Percentiles rank a stretch among this genome's conserved stretches.
phyloP scores from a whole-genome alignment of 2,797 vertebrate genomes.

The Morus bassanus region DNA sequence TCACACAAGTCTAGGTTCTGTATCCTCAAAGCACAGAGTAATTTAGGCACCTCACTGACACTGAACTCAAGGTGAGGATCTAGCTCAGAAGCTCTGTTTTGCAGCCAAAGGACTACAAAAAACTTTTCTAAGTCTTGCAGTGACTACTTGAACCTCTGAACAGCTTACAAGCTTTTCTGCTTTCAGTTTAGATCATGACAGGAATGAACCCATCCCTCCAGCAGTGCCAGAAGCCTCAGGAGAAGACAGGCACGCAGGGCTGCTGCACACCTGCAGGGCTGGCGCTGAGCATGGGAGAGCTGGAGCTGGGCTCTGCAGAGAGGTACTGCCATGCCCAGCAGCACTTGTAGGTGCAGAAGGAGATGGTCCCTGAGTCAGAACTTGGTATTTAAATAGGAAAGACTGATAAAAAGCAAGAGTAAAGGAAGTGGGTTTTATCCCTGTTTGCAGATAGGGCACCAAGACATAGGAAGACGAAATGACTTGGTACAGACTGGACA shows the following conservation, averaged over 20 bases:
- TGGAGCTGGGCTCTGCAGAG: rapidly evolving
- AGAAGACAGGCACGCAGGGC: not conserved
- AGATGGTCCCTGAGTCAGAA: not conserved
- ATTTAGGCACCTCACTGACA: not conserved
- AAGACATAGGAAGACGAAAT: not conserved
- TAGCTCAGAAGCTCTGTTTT: not conserved
- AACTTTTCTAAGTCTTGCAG: not conserved
- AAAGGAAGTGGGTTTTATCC: not conserved
- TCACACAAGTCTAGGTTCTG: not conserved
- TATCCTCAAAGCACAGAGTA: not conserved
- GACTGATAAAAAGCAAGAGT: not conserved
- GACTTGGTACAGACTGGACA: not conserved
- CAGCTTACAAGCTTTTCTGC: not conserved
- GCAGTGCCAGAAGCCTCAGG: not conserved
- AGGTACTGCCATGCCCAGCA: not conserved
- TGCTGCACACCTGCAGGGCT: not conserved
- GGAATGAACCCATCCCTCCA: not conserved
- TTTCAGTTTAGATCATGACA: not conserved
- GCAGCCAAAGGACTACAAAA: not conserved
- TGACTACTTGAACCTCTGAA: not conserved
- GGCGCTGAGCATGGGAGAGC: not conserved
- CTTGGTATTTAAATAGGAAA: not conserved
- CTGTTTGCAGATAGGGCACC: not conserved
- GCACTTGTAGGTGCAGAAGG: rapidly evolving
- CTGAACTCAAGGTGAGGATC: not conserved